A percentile compares a stretch with the other conserved stretches of the same genome.
Conservation (phyloP, 1,140 invertebrate genomes). For the Diuraphis noxia region DNA sequence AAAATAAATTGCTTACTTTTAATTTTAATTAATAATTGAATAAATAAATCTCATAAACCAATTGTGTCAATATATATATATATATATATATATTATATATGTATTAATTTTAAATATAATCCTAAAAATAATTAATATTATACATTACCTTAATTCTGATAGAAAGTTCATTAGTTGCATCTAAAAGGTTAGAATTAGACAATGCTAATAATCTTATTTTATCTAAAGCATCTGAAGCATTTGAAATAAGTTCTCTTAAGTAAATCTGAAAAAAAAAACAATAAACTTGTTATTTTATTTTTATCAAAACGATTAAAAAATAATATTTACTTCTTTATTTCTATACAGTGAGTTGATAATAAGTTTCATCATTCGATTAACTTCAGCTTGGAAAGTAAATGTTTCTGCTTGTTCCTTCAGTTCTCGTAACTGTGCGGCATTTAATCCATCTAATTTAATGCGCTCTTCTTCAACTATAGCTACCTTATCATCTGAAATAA, state of each 20-base stretch:
- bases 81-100: too few species aligned
- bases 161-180: slow-evolving; percentile 78
- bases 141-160: slow-evolving; percentile 84
- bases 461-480: slow-evolving; percentile 91
- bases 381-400: slow-evolving; percentile 93
- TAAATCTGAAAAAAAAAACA: slow-evolving; percentile 78
- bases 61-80: too few species aligned
- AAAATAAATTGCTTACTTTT: too few species aligned
- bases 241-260: slow-evolving; percentile 95
- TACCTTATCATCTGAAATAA: slow-evolving; percentile 73
- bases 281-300: neutral
- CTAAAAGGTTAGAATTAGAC: slow-evolving; percentile 79
- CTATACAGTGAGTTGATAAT: slow-evolving; percentile 98
- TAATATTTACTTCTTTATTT: slow-evolving; percentile 83
- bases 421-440: slow-evolving; percentile 91
- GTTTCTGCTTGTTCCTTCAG: slow-evolving; percentile 89
- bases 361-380: slow-evolving; percentile 99
- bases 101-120: too few species aligned
- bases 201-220: slow-evolving; percentile 92
- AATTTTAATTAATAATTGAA: too few species aligned
- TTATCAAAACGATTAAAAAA: neutral
- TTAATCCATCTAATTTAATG: slow-evolving; percentile 94
- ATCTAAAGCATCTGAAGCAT: slow-evolving; percentile 93
- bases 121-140: neutral
- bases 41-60: too few species aligned